These are phyloP conservation scores for Catharus ustulatus DNA, from an alignment of 2,797 vertebrate species.

Conservation along the genomic window DNA sequence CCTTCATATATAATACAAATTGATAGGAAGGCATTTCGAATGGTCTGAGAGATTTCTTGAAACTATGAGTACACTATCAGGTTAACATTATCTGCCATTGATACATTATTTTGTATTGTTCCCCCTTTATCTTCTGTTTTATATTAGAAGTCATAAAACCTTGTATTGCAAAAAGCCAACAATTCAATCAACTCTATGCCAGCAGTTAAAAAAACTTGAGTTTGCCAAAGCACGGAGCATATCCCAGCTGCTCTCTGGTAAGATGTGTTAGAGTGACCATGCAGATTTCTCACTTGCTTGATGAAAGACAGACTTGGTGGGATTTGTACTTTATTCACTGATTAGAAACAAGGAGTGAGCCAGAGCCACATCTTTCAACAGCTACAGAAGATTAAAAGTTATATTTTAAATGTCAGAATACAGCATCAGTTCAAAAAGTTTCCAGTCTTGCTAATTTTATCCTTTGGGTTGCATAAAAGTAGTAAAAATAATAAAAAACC, in stretches of 20 bases:
- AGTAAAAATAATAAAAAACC: neutral
- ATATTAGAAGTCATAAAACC: conserved; percentile 51
- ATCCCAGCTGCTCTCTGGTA: conserved; percentile 44
- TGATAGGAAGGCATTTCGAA: neutral
- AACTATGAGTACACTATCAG: neutral
- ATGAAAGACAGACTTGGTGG: conserved; percentile 55
- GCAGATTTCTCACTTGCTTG: conserved; percentile 27
- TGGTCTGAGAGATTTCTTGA: neutral
- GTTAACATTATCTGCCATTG: neutral
- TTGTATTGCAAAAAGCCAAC: conserved; percentile 30
- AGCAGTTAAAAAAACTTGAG: neutral
- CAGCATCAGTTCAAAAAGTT: neutral
- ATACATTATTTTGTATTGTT: conserved; percentile 22
- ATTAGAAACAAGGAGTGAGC: conserved; percentile 6
- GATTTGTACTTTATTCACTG: conserved; percentile 27
- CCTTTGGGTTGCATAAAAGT: neutral
- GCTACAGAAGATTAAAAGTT: conserved; percentile 6
- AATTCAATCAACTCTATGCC: conserved; percentile 7
- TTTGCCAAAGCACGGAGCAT: conserved; percentile 39
- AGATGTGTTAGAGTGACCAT: conserved; percentile 36
- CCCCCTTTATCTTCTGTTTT: conserved; percentile 48
- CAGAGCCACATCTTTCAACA: conserved; percentile 29
- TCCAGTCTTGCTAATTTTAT: neutral
- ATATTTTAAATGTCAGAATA: neutral
- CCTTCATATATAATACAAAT: neutral